Evolutionary conservation across 2,888 invertebrate genomes (phyloP), one percentile per base, ranked within the genome.

Genomic region (Troides aeacus): DNA sequence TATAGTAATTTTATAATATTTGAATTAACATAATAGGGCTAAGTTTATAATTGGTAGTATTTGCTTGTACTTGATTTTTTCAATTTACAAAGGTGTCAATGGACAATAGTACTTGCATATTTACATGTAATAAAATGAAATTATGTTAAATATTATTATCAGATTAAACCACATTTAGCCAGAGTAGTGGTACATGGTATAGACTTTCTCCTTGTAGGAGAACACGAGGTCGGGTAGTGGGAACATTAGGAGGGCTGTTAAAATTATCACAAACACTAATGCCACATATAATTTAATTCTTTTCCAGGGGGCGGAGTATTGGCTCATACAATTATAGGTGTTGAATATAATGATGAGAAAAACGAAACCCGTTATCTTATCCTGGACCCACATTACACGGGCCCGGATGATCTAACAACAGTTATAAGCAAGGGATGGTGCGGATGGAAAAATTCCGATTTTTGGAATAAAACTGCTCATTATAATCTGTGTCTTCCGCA

Each of bases 371-470:
- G 96, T 78, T 99, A 98, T 89, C 94, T 99, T n/a, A 97, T 99
- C 77, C 92, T 99, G 57, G 99, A 99, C 93, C 99, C 99, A 0
- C 99, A 99, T 89, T 99, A 98, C 87, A 98, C 97, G 0, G 99
- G 98, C 0, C 86, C 93, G 0, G 99, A 99, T 79, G 96, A 98
- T 79, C 84, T 98, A 64, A 92, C 94, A 50, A 93, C 93, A 0
- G 95, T 97, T 64, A 92, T 95, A 74, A 94, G 92, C 72, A 97
- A 98, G 93, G 99, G 99, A 8, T 99, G 99, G 98, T 99, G 99
- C 85, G 97, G 97, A 0, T 99, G 99, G 99, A 99, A 99, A 86
- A 95, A 95, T 42, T 92, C 95, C 3, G 96, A 97, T 73, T 99
- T 99, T 88, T 99, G 99, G 99, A 96, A 97, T 81, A 96, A 97